Percentiles rank a stretch among this genome's conserved stretches.
These are phyloP conservation scores for Sphaerophoria taeniata DNA, from an alignment of 2,888 invertebrate species.

Conservation along the genomic window DNA sequence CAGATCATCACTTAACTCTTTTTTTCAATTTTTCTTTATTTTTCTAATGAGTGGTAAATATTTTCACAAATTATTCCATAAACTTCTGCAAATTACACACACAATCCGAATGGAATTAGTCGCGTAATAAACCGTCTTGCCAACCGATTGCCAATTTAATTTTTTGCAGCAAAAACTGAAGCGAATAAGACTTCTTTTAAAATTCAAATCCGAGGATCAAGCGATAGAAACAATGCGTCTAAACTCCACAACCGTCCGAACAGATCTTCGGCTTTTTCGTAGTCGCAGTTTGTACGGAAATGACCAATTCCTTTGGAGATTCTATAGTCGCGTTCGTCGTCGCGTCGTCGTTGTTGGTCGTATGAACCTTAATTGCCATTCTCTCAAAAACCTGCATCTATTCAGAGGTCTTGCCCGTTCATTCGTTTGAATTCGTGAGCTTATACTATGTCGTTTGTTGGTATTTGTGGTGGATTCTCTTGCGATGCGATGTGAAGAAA, in stretches of 20 bases:
- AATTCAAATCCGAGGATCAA: slow-evolving; percentile 22
- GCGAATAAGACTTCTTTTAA: not conserved
- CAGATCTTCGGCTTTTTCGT: slow-evolving; percentile 54
- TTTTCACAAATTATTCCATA: slow-evolving; percentile 59
- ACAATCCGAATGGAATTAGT: slow-evolving; percentile 11
- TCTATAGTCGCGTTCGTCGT: not conserved
- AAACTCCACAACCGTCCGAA: slow-evolving; percentile 62
- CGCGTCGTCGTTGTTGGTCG: not conserved
- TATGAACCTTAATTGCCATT: slow-evolving; percentile 72
- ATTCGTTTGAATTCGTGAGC: slow-evolving; percentile 19
- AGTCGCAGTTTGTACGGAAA: slow-evolving; percentile 57
- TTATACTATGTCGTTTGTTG: slow-evolving; percentile 11
- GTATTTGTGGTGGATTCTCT: slow-evolving; percentile 10
- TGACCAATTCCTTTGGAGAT: slow-evolving; percentile 60
- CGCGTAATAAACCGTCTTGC: slow-evolving; percentile 19
- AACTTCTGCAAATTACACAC: slow-evolving; percentile 37
- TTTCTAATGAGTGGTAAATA: slow-evolving; percentile 45
- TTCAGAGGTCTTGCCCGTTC: slow-evolving; percentile 24
- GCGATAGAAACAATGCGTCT: slow-evolving; percentile 62
- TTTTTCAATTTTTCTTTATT: not conserved
- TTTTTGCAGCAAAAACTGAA: slow-evolving; percentile 19
- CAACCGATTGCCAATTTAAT: slow-evolving; percentile 9
- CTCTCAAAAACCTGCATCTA: slow-evolving; percentile 67
- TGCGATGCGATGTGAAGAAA: slow-evolving; percentile 18
- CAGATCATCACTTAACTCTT: slow-evolving; percentile 42